Percentiles rank a stretch among this genome's conserved stretches.
Evolutionary conservation across 2,888 invertebrate genomes (phyloP).

Genomic region (Craniophora ligustri): DNA sequence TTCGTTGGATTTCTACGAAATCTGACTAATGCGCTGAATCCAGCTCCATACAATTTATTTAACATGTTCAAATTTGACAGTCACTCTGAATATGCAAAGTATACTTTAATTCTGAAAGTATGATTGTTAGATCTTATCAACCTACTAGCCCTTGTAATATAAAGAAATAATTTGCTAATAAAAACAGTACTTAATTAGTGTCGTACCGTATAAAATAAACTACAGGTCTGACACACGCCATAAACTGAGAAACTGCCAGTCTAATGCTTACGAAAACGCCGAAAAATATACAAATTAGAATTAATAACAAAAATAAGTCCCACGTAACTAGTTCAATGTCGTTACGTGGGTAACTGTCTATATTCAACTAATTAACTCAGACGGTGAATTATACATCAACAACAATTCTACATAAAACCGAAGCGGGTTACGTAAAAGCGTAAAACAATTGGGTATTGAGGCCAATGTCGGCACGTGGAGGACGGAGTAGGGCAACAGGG

Average conservation of each 20-base stretch:
- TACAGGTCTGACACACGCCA: too few relatives aligned
- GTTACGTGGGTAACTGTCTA: conserved; percentile 42
- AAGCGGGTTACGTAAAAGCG: conserved; percentile 21
- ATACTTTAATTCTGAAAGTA: too few relatives aligned
- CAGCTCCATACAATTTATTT: conserved; percentile 6
- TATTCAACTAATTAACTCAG: conserved; percentile 43
- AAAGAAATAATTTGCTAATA: too few relatives aligned
- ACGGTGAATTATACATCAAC: conserved; percentile 25
- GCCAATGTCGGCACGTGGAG: conserved; percentile 56
- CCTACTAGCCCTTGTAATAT: too few relatives aligned
- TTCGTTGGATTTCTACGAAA: conserved; percentile 28
- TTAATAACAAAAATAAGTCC: conserved; percentile 33
- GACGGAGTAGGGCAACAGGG: conserved; percentile 40
- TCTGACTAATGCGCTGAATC: conserved; percentile 36
- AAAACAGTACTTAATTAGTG: too few relatives aligned
- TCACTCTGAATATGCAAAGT: too few relatives aligned
- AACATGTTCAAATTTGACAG: conserved; percentile 1
- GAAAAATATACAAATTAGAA: not conserved
- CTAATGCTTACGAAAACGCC: not conserved
- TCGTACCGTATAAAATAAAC: too few relatives aligned
- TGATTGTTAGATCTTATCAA: too few relatives aligned
- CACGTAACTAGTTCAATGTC: conserved; percentile 59
- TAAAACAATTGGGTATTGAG: conserved; percentile 53
- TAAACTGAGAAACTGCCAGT: not conserved
- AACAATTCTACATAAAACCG: conserved; percentile 18